Evolutionary conservation across 2,888 invertebrate species (phyloP), one percentile per base, ranked within the genome.

Genomic region (Carabus problematicus): DNA sequence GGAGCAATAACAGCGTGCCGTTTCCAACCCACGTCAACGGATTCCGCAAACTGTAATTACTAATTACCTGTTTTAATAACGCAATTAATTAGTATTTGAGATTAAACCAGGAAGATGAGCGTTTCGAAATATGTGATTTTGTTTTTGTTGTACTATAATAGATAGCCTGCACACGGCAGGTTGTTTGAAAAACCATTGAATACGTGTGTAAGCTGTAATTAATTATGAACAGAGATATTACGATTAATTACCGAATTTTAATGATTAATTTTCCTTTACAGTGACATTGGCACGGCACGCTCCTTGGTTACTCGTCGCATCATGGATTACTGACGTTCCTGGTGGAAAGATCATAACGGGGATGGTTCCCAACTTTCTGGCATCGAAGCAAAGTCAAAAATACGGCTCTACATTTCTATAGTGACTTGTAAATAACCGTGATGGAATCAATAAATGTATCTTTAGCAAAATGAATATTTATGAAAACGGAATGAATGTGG

Each of bases 221-320:
- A 67, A 67, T 67, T 67, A 67, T 60, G 54, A 60, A 67, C 67
- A 60, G 52, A 67, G 67, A 66, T 67, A 67, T 67, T 67, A 67
- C 60, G 67, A 67, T 67, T 67, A 67, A 67, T 67, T 67, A 67
- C 60, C 43, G 43, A 67, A 67, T 42, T 60, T 42, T 67, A 67
- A 60, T 67, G 60, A 67, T 67, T 60, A 67, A 67, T 67, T 43
- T 67, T 60, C 67, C 41, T 45, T 18, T 58, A 8, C 19, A 60
- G 54, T 67, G 60, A 67, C 67, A 29, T 29, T 29, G 29, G 29
- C 29, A 29, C 29, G 29, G 29, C 29, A 29, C 6, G 29, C 29
- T 29, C 6, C 29, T 29, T 29, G 4, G 9, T 52, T 52, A n/a
- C 14, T 29, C 29, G 29, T 3, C 6, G 29, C 2, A 3, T 29